Conservation (phyloP, 2,113 vertebrate species). For the Equus przewalskii region DNA sequence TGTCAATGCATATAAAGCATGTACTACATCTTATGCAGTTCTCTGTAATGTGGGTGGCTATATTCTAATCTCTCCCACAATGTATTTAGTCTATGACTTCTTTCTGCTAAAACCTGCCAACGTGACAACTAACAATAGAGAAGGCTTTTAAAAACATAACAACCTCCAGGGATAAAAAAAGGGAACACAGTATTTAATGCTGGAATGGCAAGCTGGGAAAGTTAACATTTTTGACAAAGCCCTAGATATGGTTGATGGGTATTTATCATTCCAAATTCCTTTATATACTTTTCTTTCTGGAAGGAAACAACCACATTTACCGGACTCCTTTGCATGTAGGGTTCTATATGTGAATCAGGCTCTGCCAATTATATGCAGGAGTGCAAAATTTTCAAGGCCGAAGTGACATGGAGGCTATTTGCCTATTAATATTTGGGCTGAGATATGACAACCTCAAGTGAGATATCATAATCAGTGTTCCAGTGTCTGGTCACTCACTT, state of each 20-base stretch:
- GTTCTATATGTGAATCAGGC: not conserved
- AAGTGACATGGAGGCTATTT: not conserved
- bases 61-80: not conserved
- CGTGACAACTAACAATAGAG: not conserved
- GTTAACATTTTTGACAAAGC: not conserved
- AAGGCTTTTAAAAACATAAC: not conserved
- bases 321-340: not conserved
- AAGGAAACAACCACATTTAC: not conserved
- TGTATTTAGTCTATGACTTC: not conserved
- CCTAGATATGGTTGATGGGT: not conserved
- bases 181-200: not conserved
- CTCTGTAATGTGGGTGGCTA: not conserved
- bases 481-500: not conserved
- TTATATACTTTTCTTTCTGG: not conserved
- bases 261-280: not conserved
- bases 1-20: not conserved
- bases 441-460: too few species aligned
- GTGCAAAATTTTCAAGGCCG: not conserved
- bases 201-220: not conserved
- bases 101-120: slow-evolving; percentile 18
- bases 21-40: not conserved
- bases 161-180: not conserved
- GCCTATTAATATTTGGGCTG: not conserved
- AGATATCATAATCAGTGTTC: not conserved
- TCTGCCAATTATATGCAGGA: not conserved